A percentile compares a stretch with the other conserved stretches of the same genome.
These are phyloP conservation scores for Leptinotarsa undecemlineata DNA, from an alignment of 1,140 invertebrate species.

Conservation along the genomic window DNA sequence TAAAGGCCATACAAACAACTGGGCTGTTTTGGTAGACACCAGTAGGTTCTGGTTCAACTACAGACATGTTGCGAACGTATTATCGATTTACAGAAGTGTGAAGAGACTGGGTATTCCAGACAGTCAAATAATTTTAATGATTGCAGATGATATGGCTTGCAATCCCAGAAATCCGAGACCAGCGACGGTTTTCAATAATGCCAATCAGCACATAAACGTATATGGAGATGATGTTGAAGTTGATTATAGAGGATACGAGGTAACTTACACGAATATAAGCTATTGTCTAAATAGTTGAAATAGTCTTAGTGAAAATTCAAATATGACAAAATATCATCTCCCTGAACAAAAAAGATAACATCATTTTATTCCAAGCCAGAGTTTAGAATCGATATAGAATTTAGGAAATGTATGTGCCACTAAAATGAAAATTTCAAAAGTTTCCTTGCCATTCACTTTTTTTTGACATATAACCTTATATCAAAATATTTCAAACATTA, in stretches of 20 bases:
- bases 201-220: conserved; percentile 97
- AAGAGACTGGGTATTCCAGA: conserved; percentile 97
- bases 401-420: too few relatives aligned
- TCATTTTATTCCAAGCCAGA: too few relatives aligned
- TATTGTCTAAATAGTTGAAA: conserved; percentile 7
- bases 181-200: conserved; percentile 98
- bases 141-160: conserved; percentile 99
- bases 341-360: too few relatives aligned
- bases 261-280: conserved; percentile 49
- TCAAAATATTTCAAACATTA: too few relatives aligned
- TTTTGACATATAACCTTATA: too few relatives aligned
- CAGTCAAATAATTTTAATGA: conserved; percentile 96
- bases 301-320: too few relatives aligned
- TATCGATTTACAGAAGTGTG: conserved; percentile 97
- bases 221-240: conserved; percentile 99
- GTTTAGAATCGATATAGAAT: too few relatives aligned
- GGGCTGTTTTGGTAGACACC: conserved; percentile 98
- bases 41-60: conserved; percentile 99
- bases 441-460: too few relatives aligned
- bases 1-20: conserved; percentile 94
- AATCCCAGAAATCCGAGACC: conserved; percentile 96
- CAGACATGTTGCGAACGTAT: conserved; percentile 96
- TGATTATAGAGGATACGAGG: conserved; percentile 97
- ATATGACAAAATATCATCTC: too few relatives aligned
- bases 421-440: too few relatives aligned